Conservation (phyloP, 1,140 invertebrate species). For the Ridgeia piscesae region DNA sequence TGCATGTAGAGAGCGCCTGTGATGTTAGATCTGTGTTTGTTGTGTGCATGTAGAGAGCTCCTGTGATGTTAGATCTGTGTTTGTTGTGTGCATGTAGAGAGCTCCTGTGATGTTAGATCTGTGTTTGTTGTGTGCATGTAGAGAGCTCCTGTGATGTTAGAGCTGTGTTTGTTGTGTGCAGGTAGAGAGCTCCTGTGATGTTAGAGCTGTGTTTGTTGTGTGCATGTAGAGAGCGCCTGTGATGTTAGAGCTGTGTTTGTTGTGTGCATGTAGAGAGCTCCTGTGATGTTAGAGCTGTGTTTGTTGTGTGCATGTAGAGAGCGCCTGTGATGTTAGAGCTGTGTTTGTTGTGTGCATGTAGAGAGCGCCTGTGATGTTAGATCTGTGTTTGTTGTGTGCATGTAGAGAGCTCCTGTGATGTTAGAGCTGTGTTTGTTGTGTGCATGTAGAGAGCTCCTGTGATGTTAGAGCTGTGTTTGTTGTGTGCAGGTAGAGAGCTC, state of each 20-base stretch:
- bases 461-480: not conserved
- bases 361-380: not conserved
- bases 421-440: not conserved
- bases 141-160: not conserved
- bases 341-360: not conserved
- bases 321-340: not conserved
- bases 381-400: not conserved
- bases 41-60: not conserved
- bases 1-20: not conserved
- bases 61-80: not conserved
- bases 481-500: not conserved
- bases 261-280: not conserved
- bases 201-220: not conserved
- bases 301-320: not conserved
- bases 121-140: not conserved
- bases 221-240: not conserved
- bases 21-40: not conserved
- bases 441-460: not conserved
- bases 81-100: not conserved
- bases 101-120: not conserved
- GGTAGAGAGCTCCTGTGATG: not conserved
- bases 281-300: not conserved
- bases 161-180: not conserved
- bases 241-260: not conserved
- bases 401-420: not conserved